Evolutionary conservation across 2,888 invertebrate species (phyloP).

Genomic region (Drosophila dives): DNA sequence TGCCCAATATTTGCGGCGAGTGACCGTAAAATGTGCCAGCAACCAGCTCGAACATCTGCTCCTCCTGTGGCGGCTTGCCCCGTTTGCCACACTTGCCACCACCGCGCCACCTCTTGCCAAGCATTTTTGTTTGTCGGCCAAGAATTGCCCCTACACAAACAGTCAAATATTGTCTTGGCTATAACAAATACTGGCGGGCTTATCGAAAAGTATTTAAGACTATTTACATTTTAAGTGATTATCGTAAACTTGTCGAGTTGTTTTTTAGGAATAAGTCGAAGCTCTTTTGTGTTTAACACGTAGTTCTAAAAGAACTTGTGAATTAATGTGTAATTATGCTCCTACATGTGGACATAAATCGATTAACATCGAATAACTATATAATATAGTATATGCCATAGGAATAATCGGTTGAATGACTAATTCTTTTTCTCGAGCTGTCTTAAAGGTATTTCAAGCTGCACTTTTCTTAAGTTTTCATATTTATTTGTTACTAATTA

Average conservation of each 20-base stretch:
- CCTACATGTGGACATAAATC: not conserved
- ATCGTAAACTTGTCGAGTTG: not conserved
- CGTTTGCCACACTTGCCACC: not conserved
- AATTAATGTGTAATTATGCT: not conserved
- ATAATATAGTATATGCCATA: not conserved
- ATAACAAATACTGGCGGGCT: conserved; percentile 29
- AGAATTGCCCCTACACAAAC: conserved; percentile 58
- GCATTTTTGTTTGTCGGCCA: conserved; percentile 53
- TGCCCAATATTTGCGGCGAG: conserved; percentile 66
- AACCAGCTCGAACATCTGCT: conserved; percentile 55
- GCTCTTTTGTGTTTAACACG: no score
- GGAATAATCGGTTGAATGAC: not conserved
- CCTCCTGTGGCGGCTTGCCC: conserved; percentile 7
- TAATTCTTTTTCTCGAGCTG: no score
- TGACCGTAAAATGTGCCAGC: conserved; percentile 62
- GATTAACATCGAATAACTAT: not conserved
- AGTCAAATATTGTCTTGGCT: conserved; percentile 62
- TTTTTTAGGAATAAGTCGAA: no score
- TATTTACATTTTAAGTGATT: not conserved
- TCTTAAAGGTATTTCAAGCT: no score
- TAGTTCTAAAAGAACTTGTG: not conserved
- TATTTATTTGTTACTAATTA: not conserved
- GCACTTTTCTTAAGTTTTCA: not conserved
- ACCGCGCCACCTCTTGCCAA: conserved; percentile 1
- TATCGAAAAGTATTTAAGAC: not conserved